Conservation (phyloP, 2,797 vertebrate genomes). For the Schizopygopsis malacanthus region DNA sequence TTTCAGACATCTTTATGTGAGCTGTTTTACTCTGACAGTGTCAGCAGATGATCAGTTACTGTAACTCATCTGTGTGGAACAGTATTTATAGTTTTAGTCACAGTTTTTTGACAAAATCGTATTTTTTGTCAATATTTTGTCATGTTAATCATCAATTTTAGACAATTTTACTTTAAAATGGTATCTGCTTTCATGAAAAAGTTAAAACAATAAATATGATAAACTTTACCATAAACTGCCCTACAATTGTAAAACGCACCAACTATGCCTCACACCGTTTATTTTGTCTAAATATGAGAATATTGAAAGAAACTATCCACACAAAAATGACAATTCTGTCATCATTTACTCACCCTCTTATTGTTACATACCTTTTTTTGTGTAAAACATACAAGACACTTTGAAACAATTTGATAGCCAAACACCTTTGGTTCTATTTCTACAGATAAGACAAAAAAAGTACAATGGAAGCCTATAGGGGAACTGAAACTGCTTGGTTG, state of each 20-base stretch:
- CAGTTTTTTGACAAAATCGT: not conserved
- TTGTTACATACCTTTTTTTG: not conserved
- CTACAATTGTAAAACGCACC: not conserved
- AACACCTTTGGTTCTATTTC: not conserved
- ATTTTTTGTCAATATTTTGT: not conserved
- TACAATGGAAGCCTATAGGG: not conserved
- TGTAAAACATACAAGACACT: not conserved
- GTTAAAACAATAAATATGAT: not conserved
- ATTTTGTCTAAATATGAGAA: not conserved
- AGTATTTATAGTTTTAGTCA: not conserved
- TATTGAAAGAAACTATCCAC: not conserved
- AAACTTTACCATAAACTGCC: not conserved
- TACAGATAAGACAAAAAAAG: not conserved
- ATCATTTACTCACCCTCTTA: not conserved
- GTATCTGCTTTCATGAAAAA: not conserved
- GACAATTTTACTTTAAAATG: not conserved
- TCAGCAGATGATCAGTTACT: not conserved
- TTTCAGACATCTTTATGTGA: slow-evolving; percentile 17
- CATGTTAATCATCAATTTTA: not conserved
- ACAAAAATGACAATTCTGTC: not conserved
- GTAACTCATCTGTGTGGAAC: not conserved
- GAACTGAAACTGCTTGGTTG: not conserved
- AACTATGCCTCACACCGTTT: not conserved
- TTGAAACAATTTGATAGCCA: not conserved
- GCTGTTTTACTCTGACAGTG: not conserved